A percentile compares a stretch with the other conserved stretches of the same genome.
Evolutionary conservation across 2,797 vertebrate genomes (phyloP).

Genomic region (Mormyrus hasselquistii): DNA sequence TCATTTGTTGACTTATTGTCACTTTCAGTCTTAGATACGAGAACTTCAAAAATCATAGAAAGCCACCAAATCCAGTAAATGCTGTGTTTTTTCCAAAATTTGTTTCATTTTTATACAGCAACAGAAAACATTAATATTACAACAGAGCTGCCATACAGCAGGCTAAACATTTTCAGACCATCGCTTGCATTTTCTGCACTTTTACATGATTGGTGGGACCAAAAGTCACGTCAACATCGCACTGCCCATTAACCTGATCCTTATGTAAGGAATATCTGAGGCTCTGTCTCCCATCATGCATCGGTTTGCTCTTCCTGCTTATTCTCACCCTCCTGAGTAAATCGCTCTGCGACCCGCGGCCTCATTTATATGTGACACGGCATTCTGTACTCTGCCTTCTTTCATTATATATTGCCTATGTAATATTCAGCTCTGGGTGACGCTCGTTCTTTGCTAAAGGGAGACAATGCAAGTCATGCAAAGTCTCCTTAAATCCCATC

Average conservation of each 20-base stretch:
- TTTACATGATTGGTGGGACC: neutral
- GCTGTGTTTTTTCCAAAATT: neutral
- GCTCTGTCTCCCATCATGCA: neutral
- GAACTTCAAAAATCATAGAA: neutral
- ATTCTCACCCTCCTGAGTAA: neutral
- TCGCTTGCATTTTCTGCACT: neutral
- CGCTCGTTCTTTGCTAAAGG: neutral
- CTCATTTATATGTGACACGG: neutral
- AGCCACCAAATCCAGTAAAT: neutral
- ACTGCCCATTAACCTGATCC: neutral
- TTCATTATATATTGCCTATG: neutral
- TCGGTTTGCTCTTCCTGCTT: neutral
- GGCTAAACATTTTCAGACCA: neutral
- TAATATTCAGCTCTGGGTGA: neutral
- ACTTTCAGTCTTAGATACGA: neutral
- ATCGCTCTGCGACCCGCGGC: neutral
- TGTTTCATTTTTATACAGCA: neutral
- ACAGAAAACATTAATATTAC: neutral
- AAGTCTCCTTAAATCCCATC: neutral
- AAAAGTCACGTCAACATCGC: neutral
- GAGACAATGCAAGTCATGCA: neutral
- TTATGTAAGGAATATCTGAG: neutral
- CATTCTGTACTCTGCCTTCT: neutral
- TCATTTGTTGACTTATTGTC: neutral
- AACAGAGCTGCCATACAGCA: neutral